These are phyloP conservation scores for Acanthopagrus latus DNA, from an alignment of 2,797 vertebrate genomes.

Conservation along the genomic window DNA sequence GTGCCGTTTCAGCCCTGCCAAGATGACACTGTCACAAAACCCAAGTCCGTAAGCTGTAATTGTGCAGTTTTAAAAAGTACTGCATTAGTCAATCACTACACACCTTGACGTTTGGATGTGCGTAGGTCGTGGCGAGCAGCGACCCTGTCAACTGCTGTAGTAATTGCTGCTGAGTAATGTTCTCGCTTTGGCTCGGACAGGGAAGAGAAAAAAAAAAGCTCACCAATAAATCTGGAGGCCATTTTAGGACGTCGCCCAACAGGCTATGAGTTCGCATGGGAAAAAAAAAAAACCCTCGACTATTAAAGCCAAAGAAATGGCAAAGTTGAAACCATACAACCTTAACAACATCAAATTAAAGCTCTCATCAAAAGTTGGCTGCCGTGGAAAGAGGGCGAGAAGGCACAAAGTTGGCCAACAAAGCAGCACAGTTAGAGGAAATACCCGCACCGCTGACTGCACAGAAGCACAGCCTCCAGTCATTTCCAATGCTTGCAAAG, in stretches of 20 bases:
- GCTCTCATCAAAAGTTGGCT: constrained; percentile 80
- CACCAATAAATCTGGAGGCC: constrained; percentile 82
- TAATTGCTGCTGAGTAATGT: constrained; percentile 84
- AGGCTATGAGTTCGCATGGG: constrained; percentile 67
- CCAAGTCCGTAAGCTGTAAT: constrained; percentile 71
- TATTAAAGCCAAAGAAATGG: constrained; percentile 76
- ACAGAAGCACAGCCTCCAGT: constrained; percentile 84
- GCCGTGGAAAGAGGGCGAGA: constrained; percentile 68
- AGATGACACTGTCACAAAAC: constrained; percentile 73
- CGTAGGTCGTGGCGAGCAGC: constrained; percentile 72
- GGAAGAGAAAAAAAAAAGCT: constrained; percentile 42
- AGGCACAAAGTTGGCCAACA: constrained; percentile 72
- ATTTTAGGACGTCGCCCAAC: constrained; percentile 80
- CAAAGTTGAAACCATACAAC: constrained; percentile 79
- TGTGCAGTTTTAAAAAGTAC: constrained; percentile 73
- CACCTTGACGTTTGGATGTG: constrained; percentile 79
- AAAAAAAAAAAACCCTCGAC: constrained; percentile 44
- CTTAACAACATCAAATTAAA: constrained; percentile 84
- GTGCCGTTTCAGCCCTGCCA: constrained; percentile 74
- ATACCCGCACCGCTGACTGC: constrained; percentile 71
- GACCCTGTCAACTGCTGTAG: constrained; percentile 74
- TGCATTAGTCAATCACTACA: constrained; percentile 70
- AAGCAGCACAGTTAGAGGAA: constrained; percentile 70
- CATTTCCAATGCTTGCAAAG: constrained; percentile 80
- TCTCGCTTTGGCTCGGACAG: constrained; percentile 65